phyloP scores from a whole-genome alignment of 2,888 invertebrate species.

The Pristionchus arcanus region DNA sequence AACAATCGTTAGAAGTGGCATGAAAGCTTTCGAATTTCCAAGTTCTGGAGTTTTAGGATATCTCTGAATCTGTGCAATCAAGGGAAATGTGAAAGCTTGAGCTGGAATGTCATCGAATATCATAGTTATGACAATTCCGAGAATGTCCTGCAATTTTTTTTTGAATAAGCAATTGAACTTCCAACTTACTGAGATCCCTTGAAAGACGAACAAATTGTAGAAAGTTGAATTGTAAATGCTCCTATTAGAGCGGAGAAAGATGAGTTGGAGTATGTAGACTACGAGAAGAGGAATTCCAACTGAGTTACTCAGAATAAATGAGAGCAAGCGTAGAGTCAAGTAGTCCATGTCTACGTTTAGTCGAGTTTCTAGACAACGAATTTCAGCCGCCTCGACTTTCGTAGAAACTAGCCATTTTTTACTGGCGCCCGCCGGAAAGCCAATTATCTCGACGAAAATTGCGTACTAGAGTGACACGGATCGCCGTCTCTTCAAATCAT shows the following conservation, averaged over 20 bases:
- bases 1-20: neutral
- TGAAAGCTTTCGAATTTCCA: neutral
- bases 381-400: neutral
- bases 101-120: neutral
- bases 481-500: too few relatives aligned
- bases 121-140: neutral
- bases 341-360: neutral
- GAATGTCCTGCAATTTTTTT: neutral
- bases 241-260: neutral
- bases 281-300: neutral
- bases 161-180: neutral
- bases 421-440: neutral
- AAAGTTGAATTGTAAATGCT: neutral
- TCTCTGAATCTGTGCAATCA: neutral
- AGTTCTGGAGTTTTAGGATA: neutral
- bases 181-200: neutral
- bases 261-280: neutral
- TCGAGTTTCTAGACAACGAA: neutral
- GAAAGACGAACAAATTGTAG: neutral
- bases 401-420: neutral
- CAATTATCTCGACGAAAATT: neutral
- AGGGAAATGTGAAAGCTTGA: neutral
- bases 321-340: neutral
- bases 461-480: neutral
- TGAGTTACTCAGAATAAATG: neutral